Evolutionary conservation across 2,113 vertebrate genomes (phyloP).

Genomic region (Eretmochelys imbricata): DNA sequence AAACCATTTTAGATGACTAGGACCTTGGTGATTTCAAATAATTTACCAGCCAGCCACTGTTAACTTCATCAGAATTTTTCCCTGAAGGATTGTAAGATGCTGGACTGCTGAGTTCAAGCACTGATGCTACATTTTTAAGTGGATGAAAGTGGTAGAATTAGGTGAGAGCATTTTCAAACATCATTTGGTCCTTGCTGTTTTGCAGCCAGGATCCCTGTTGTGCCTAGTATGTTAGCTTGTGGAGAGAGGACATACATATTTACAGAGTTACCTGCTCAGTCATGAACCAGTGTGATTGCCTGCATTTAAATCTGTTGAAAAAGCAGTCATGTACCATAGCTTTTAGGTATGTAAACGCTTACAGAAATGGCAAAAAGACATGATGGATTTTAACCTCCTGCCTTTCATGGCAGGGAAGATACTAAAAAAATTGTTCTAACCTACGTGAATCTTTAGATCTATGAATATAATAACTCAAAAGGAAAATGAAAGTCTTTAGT

Average conservation of each 20-base stretch:
- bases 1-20: slow-evolving; percentile 81
- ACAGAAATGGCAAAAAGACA: not conserved
- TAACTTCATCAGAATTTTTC: slow-evolving; percentile 77
- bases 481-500: slow-evolving; percentile 37
- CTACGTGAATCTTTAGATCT: not conserved
- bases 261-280: slow-evolving; percentile 56
- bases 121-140: slow-evolving; percentile 78
- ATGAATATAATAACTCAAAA: slow-evolving; percentile 28
- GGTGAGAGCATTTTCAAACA: slow-evolving; percentile 84
- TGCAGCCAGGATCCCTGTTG: slow-evolving; percentile 73
- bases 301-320: slow-evolving; percentile 38
- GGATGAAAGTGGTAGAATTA: slow-evolving; percentile 84
- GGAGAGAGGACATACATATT: slow-evolving; percentile 52
- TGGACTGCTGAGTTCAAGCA: slow-evolving; percentile 69
- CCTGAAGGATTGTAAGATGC: slow-evolving; percentile 69
- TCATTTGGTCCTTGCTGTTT: slow-evolving; percentile 79
- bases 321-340: not conserved
- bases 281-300: slow-evolving; percentile 5
- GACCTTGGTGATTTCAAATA: slow-evolving; percentile 54
- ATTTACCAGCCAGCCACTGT: slow-evolving; percentile 63
- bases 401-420: not conserved
- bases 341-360: slow-evolving; percentile 34
- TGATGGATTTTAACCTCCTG: slow-evolving; percentile 21
- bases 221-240: slow-evolving; percentile 69
- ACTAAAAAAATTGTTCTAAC: not conserved